Evolutionary conservation across 2,113 vertebrate genomes (phyloP).

Genomic region (Thamnaconus septentrionalis): DNA sequence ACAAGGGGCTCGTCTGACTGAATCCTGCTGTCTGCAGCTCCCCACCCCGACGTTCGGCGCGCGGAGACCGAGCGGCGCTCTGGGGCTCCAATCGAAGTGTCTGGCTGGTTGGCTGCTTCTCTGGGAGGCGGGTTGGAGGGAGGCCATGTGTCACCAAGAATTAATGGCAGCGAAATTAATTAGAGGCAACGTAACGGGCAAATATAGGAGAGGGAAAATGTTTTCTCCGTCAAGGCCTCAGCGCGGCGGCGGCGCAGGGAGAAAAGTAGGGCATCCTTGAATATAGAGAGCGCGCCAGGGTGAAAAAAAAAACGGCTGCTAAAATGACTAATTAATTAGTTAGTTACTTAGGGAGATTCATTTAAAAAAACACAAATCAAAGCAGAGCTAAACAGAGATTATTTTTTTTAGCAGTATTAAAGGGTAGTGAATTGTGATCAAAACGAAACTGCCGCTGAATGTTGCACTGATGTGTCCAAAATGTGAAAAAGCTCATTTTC

Average conservation of each 20-base stretch:
- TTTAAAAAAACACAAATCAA: too few species aligned
- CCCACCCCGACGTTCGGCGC: constrained; percentile 23
- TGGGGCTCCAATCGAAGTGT: constrained; percentile 36
- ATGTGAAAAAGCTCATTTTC: too few species aligned
- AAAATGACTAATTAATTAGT: not conserved
- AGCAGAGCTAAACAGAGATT: too few species aligned
- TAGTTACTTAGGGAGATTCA: too few species aligned
- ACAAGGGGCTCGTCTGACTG: constrained; percentile 14
- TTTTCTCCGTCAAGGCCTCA: constrained; percentile 49
- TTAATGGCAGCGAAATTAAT: constrained; percentile 75
- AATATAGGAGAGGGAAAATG: constrained; percentile 61
- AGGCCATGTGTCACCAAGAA: constrained; percentile 66
- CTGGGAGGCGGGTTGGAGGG: constrained; percentile 32
- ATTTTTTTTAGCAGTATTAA: too few species aligned
- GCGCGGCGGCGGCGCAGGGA: constrained; percentile 18
- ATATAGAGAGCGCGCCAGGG: not conserved
- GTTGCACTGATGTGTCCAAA: not conserved
- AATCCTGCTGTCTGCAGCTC: constrained; percentile 2
- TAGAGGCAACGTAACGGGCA: constrained; percentile 70
- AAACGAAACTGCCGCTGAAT: not conserved
- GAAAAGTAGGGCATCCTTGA: constrained; percentile 65
- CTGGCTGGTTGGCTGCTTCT: constrained; percentile 20
- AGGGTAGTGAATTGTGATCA: not conserved
- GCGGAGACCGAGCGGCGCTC: constrained; percentile 39
- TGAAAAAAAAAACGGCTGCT: not conserved